Conservation (phyloP, 2,888 invertebrate genomes). For the Acanthacorydalis orientalis region DNA sequence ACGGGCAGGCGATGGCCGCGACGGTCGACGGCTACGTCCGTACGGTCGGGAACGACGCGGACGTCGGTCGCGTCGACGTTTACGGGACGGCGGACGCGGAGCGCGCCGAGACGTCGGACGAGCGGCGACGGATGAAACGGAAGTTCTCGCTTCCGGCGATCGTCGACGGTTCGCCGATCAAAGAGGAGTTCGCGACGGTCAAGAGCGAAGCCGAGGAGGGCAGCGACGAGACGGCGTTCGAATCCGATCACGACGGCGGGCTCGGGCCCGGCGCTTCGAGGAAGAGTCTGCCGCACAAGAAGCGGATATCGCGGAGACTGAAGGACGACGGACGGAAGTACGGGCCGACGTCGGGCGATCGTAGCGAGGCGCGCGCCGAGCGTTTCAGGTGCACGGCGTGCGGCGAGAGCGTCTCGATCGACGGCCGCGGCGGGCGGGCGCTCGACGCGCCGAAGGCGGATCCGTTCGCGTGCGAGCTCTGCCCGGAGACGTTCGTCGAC, state of each 20-base stretch:
- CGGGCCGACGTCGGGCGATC: slow-evolving; percentile 7
- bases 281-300: slow-evolving; percentile 71
- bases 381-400: slow-evolving; percentile 28
- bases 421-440: slow-evolving; percentile 25
- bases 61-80: slow-evolving; percentile 17
- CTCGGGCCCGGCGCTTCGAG: slow-evolving; percentile 26
- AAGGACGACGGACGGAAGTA: slow-evolving; percentile 26
- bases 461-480: slow-evolving; percentile 57
- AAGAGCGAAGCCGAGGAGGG: slow-evolving; percentile 25
- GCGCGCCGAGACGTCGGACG: slow-evolving; percentile 70
- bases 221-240: slow-evolving; percentile 24
- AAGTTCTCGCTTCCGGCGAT: too few relatives aligned
- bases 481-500: slow-evolving; percentile 54
- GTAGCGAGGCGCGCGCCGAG: slow-evolving; percentile 16
- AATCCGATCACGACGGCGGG: slow-evolving; percentile 17
- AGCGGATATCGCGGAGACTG: slow-evolving; percentile 63
- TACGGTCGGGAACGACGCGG: slow-evolving; percentile 24
- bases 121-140: slow-evolving; percentile 58
- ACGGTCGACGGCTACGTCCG: slow-evolving; percentile 19
- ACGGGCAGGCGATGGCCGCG: slow-evolving; percentile 14
- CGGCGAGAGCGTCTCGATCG: slow-evolving; percentile 26
- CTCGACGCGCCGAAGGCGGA: slow-evolving; percentile 16
- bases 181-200: slow-evolving; percentile 10
- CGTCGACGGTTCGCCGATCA: background rate
- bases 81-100: slow-evolving; percentile 27